Base-by-base conservation (phyloP, 2,888 invertebrate species). In the Mechanitis messenoides region DNA sequence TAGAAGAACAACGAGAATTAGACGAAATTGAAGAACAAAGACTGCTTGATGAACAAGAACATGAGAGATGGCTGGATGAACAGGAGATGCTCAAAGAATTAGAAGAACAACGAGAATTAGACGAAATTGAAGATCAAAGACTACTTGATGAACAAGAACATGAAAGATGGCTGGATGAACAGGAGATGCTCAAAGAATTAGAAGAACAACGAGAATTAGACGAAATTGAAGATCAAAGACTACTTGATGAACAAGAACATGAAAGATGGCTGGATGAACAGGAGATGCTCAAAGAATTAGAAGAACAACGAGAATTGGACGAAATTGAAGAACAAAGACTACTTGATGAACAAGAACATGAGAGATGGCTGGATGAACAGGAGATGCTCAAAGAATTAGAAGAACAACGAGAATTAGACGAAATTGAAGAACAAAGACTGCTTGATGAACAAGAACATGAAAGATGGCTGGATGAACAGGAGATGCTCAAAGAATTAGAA, bases 121-220 rank as follows among this genome's bases (percentile, higher is more conserved):
- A 47, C 20, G 47, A 47, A n/a, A 47, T 47, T n/a, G 47, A 12
- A 47, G 47, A 47, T 3, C 47, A 47, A 47, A n/a, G 47, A 47
- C 20, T 47, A 2, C 47, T 12, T 47, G 47, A 47, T 20, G 47
- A 47, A 20, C 47, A 12, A 47, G 47, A 47, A 12, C 47, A 47
- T 20, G 47, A 47, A 20, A 47, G 47, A 20, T 47, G 47, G 47
- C 20, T 47, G 47, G 47, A 47, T 47, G 47, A 47, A 47, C 47
- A 47, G 20, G 47, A 47, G 20, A 20, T 1, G 5, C 11, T 47
- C n/a, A 47, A n/a, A 47, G 47, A 47, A n/a, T 5, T 47, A n/a
- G 47, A 47, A 20, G 47, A 47, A n/a, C 12, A 47, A 47, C 12
- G n/a, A 20, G 3, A n/a, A n/a, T 2, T 47, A 5, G 47, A 47